Base-by-base conservation (phyloP, 2,888 invertebrate genomes). In the Lasius fuliginosus region DNA sequence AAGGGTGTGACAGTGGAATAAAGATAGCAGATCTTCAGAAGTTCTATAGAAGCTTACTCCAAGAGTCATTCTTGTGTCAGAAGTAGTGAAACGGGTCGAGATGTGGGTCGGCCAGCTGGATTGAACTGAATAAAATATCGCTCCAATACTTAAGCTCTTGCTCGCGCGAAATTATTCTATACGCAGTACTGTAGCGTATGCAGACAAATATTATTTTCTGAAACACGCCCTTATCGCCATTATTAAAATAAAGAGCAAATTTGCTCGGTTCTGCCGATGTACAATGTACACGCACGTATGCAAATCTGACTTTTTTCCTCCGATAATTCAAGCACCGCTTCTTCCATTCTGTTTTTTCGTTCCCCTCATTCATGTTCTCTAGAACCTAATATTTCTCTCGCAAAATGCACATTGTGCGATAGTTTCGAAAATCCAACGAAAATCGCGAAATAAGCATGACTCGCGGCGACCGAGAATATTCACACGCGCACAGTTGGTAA, bases 1-100 rank as follows among this genome's bases (percentile, higher is more conserved):
- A 60, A 71, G 69, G 89, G 76, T 64, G 46, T 27, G 67, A 60
- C 33, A n/a, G 36, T 23, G 49, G 65, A 79, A 90, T 87, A 88
- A 89, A 90, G 86, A 90, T 87, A 86, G 83, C 68, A 82, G 60
- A 27, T 9, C 58, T 73, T 49, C 73, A 56, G 23, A 79, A 86
- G 86, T 86, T 85, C 75, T 68, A 82, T 64, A 58, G 71, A 86
- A 58, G 40, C 85, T 69, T 30, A 75, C 49, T 73, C 60, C 68
- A 53, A 30, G 67, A 86, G 84, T 87, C 84, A 82, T 68, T 64
- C 56, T 30, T 53, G 81, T 67, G 85, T 86, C 84, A 81, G 69
- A 81, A 60, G 65, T 49, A 53, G 71, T 65, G 64, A 74, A 88
- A 67, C 76, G 68, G 67, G 56, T 71, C 83, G 11, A 67, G 75